Base-by-base conservation (phyloP, 2,113 vertebrate species). In the Atractosteus spatula region DNA sequence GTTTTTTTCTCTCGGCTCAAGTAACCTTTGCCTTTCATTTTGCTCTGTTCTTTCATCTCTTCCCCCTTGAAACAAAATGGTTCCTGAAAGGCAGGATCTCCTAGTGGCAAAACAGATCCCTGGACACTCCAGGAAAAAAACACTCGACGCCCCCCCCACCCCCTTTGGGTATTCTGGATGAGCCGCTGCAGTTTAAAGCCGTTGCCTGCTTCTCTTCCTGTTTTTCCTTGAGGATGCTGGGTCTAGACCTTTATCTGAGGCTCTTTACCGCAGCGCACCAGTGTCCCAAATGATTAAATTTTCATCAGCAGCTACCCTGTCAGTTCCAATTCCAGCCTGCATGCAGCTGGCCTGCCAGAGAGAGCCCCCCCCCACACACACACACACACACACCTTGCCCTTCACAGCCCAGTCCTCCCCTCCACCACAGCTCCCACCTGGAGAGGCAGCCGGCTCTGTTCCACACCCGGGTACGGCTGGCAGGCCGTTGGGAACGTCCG, bases 261-360 rank as follows among this genome's bases (percentile, higher is more conserved):
- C 47, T n/a, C 54, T 57, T 65, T 57, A 41, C 6, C 62, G 29
- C 62, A 43, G 67, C 42, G 42, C 65, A 17, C 42, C 43, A 45
- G 68, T 45, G 55, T 71, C 72, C 72, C 55, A 42, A 64, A 74
- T 62, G 71, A 12, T 70, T 29, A 73, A 55, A 70, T 78, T 51
- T 71, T 73, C 74, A 76, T 78, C 73, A 71, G 77, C 74, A 55
- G 66, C 55, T 73, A 51, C 45, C 55, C 71, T 76, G 77, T 76
- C 68, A 76, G 41, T 62, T 69, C 73, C 74, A 67, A 70, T 75
- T 71, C 55, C 68, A 77, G 68, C 62, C 14, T 71, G 59, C 16
- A 73, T 14, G 56, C 54, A 4, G 66, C 41, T 62, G 54, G 59
- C 16, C 51, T 74, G 73, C 61, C 70, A 71, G 41, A 65, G 3